Conservation (phyloP, 2,888 invertebrate species). For the Idaea straminata region DNA sequence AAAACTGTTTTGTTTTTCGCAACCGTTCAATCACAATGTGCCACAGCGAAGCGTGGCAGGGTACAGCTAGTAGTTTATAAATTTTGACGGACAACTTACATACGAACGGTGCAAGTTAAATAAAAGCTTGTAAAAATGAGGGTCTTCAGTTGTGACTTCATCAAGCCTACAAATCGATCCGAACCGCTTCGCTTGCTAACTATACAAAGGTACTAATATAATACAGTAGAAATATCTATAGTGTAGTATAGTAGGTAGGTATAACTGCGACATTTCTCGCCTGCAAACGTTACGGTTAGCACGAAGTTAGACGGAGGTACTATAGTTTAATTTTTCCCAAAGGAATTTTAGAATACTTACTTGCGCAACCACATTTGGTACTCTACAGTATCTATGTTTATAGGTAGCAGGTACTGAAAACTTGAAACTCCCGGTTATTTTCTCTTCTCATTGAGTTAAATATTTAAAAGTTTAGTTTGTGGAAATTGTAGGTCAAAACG, state of each 20-base stretch:
- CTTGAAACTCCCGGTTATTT: too few relatives aligned
- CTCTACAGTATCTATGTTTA: not conserved
- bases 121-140: too few relatives aligned
- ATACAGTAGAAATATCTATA: not conserved
- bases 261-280: slow-evolving; percentile 4
- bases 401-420: not conserved
- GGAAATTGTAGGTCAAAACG: too few relatives aligned
- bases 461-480: not conserved
- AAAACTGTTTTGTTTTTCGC: too few relatives aligned
- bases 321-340: slow-evolving; percentile 2
- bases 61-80: too few relatives aligned
- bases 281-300: not conserved
- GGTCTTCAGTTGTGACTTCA: slow-evolving; percentile 12
- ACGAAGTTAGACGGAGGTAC: not conserved
- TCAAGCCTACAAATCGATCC: slow-evolving; percentile 13
- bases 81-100: too few relatives aligned
- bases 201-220: slow-evolving; percentile 9
- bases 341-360: not conserved
- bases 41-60: too few relatives aligned
- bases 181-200: slow-evolving; percentile 8
- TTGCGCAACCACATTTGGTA: not conserved
- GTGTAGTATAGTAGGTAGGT: not conserved
- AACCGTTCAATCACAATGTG: too few relatives aligned
- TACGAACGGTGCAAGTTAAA: too few relatives aligned
- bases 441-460: not conserved